These are phyloP conservation scores for Abscondita cerata DNA, from an alignment of 2,888 invertebrate genomes.

Conservation along the genomic window DNA sequence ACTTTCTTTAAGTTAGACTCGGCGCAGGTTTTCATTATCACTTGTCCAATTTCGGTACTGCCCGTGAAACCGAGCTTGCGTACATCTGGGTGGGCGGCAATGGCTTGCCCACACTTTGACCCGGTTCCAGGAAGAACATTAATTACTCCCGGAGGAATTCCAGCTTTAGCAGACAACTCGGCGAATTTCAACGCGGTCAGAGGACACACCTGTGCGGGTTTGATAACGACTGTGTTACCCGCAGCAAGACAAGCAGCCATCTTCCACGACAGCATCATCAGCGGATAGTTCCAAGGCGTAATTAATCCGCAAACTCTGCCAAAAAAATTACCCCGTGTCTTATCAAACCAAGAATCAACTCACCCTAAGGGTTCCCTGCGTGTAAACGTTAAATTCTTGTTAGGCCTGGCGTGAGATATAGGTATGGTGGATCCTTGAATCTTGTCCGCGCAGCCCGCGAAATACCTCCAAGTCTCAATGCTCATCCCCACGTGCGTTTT, in stretches of 20 bases:
- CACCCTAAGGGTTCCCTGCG: constrained; percentile 89
- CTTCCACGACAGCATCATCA: constrained; percentile 99
- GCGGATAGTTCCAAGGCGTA: constrained; percentile 97
- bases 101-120: constrained; percentile 80
- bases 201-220: constrained; percentile 92
- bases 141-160: constrained; percentile 93
- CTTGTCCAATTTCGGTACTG: constrained; percentile 90
- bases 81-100: constrained; percentile 84
- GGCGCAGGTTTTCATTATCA: constrained; percentile 91
- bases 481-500: constrained; percentile 99
- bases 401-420: constrained; percentile 90
- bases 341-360: constrained; percentile 44
- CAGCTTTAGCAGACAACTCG: constrained; percentile 87
- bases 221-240: constrained; percentile 95
- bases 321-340: background rate
- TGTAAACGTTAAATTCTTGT: constrained; percentile 87
- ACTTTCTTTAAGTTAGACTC: constrained; percentile 93
- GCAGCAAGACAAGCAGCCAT: constrained; percentile 97
- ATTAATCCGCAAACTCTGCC: constrained; percentile 91
- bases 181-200: constrained; percentile 95
- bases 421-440: constrained; percentile 93
- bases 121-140: constrained; percentile 91
- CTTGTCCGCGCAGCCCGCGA: constrained; percentile 97
- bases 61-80: constrained; percentile 97
- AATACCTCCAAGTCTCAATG: constrained; percentile 95